Evolutionary conservation across 2,888 invertebrate species (phyloP).

Genomic region (Netelia virgata): DNA sequence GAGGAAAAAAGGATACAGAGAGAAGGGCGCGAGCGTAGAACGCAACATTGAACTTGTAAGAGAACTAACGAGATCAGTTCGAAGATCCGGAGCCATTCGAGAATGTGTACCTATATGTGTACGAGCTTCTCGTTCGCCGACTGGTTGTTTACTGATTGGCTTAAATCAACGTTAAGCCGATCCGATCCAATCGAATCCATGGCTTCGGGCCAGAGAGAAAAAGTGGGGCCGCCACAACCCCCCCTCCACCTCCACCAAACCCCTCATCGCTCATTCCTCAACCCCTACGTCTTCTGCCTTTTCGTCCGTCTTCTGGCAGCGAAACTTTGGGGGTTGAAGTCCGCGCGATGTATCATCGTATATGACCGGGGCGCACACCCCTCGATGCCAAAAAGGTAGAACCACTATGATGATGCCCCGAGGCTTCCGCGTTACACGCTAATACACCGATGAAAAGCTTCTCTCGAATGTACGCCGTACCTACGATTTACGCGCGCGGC

Average conservation of each 20-base stretch:
- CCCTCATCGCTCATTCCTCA: too few relatives aligned
- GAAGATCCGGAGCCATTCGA: slow-evolving; percentile 74
- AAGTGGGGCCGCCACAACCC: neutral
- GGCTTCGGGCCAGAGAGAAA: slow-evolving; percentile 74
- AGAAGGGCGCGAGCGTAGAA: slow-evolving; percentile 70
- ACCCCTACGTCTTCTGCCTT: slow-evolving; percentile 74
- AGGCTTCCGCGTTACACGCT: slow-evolving; percentile 60
- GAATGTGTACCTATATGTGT: slow-evolving; percentile 12
- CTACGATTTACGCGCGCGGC: slow-evolving; percentile 8
- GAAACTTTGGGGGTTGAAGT: slow-evolving; percentile 63
- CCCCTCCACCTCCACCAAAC: neutral
- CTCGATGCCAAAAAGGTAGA: slow-evolving; percentile 60
- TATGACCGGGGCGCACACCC: slow-evolving; percentile 32
- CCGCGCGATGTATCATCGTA: slow-evolving; percentile 61
- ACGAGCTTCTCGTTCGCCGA: slow-evolving; percentile 73
- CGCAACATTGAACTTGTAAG: slow-evolving; percentile 83
- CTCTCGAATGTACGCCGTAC: slow-evolving; percentile 29
- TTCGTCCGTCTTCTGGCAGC: slow-evolving; percentile 63
- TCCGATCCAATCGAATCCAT: slow-evolving; percentile 82
- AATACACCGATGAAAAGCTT: slow-evolving; percentile 40
- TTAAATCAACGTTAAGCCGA: slow-evolving; percentile 85
- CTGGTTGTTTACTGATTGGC: slow-evolving; percentile 84
- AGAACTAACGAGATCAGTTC: slow-evolving; percentile 84
- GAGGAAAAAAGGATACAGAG: slow-evolving; percentile 2
- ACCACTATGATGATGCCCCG: slow-evolving; percentile 21